These are phyloP conservation scores for Andrena fulva DNA, from an alignment of 2,888 invertebrate species.

Conservation along the genomic window DNA sequence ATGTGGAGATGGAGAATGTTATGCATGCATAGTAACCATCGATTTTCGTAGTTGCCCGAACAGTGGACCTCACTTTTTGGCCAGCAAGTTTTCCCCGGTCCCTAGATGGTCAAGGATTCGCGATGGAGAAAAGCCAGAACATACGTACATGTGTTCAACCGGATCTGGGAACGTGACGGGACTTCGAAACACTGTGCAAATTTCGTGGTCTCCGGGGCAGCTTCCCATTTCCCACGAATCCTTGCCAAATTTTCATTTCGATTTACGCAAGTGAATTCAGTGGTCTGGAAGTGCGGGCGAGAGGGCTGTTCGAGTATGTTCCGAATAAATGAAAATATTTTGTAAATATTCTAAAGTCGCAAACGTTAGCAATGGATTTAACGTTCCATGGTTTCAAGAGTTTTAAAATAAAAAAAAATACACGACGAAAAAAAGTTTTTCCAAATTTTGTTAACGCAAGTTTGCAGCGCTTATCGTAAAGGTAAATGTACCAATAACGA, in stretches of 20 bases:
- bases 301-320: too few species aligned
- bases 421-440: too few species aligned
- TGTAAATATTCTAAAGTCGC: too few species aligned
- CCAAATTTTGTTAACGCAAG: too few species aligned
- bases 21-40: neutral
- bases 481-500: too few species aligned
- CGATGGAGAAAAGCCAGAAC: neutral
- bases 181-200: neutral
- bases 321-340: too few species aligned
- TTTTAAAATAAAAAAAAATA: too few species aligned
- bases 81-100: neutral
- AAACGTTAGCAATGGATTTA: too few species aligned
- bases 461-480: too few species aligned
- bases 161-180: slow-evolving; percentile 23
- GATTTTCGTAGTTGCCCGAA: slow-evolving; percentile 3
- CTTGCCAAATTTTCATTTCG: neutral
- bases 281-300: too few species aligned
- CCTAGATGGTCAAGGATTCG: slow-evolving; percentile 3
- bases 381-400: too few species aligned
- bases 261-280: neutral
- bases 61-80: neutral
- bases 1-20: neutral
- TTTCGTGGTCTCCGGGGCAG: neutral
- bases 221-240: neutral
- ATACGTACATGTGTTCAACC: slow-evolving; percentile 12